Conservation (phyloP, 2,113 vertebrate genomes). For the Ranitomeya imitator region DNA sequence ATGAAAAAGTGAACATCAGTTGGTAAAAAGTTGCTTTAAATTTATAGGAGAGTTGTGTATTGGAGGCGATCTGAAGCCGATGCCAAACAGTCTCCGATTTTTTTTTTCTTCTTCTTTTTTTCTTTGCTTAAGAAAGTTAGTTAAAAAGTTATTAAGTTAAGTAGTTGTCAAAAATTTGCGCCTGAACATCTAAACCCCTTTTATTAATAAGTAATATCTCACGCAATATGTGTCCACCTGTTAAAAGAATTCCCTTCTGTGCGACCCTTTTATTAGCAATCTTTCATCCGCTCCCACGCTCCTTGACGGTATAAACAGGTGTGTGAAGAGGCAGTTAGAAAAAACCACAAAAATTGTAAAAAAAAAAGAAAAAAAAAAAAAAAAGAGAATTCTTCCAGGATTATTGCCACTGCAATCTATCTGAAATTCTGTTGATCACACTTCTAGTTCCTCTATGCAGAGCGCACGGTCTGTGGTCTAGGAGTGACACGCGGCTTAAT, state of each 20-base stretch:
- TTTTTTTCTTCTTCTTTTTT: too few relatives aligned
- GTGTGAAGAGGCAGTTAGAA: slow-evolving; percentile 33
- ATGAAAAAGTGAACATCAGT: too few relatives aligned
- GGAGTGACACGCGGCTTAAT: too few relatives aligned
- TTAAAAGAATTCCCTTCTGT: neutral
- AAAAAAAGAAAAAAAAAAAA: neutral
- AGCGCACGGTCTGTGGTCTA: too few relatives aligned
- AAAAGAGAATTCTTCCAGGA: neutral
- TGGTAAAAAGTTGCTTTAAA: too few relatives aligned
- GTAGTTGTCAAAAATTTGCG: neutral
- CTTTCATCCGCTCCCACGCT: slow-evolving; percentile 3
- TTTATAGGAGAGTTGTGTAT: too few relatives aligned
- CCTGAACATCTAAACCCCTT: neutral
- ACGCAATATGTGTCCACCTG: neutral
- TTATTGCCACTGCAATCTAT: neutral
- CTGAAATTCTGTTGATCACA: neutral
- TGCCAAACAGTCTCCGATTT: too few relatives aligned
- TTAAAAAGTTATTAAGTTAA: too few relatives aligned
- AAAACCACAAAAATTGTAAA: slow-evolving; percentile 35
- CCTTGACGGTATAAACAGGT: neutral
- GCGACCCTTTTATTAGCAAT: neutral
- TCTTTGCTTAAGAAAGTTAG: too few relatives aligned
- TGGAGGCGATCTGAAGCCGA: too few relatives aligned
- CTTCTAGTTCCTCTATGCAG: neutral
- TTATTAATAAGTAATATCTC: neutral